Conservation (phyloP, 2,113 vertebrate species). For the Tiliqua scincoides region DNA sequence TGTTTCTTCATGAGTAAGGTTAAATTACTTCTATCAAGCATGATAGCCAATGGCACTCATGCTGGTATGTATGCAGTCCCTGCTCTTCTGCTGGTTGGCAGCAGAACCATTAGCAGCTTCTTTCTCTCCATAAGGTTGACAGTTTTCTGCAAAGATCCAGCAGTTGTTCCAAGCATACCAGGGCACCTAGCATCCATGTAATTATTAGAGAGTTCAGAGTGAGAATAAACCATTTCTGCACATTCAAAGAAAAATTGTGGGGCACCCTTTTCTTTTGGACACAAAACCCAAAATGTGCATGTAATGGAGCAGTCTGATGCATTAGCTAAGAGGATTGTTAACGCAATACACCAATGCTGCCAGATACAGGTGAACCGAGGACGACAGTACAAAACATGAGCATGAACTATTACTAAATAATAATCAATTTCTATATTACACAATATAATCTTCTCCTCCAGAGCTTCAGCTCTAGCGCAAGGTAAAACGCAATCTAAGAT, state of each 20-base stretch:
- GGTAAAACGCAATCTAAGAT: background rate
- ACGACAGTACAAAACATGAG: background rate
- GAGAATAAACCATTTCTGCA: background rate
- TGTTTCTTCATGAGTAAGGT: background rate
- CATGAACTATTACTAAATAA: background rate
- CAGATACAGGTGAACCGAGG: background rate
- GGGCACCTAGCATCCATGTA: background rate
- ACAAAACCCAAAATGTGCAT: background rate
- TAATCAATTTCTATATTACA: background rate
- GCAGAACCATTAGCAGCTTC: no score
- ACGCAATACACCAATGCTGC: background rate
- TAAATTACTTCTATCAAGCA: background rate
- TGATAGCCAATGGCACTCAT: background rate
- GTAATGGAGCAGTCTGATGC: background rate
- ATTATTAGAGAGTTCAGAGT: background rate
- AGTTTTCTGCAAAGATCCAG: background rate
- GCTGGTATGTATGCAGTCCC: background rate
- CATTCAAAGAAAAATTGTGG: background rate
- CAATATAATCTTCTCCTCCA: no score
- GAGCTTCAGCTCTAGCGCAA: background rate
- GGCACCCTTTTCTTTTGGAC: no score
- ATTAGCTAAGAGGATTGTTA: background rate
- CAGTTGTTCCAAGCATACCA: background rate
- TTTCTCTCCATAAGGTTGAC: background rate
- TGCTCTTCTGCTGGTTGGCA: background rate